phyloP scores from a whole-genome alignment of 2,888 invertebrate genomes.

The Siphlonurus alternatus region DNA sequence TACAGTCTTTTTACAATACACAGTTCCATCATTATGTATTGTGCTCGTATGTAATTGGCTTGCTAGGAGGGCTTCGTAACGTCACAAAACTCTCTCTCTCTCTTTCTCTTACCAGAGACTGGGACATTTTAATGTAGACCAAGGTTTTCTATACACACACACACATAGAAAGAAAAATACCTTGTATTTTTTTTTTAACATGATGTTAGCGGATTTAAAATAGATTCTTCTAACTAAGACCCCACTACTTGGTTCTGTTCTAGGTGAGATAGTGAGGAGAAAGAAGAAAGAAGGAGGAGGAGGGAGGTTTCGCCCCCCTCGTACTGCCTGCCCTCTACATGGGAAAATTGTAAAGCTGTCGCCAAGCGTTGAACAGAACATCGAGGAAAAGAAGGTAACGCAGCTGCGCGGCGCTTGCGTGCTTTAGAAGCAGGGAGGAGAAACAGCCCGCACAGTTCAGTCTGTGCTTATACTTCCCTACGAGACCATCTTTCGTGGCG shows the following conservation, averaged over 20 bases:
- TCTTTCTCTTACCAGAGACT: neutral
- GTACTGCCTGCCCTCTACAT: neutral
- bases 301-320: neutral
- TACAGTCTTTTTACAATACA: neutral
- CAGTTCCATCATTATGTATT: neutral
- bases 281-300: neutral
- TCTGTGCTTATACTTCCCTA: neutral
- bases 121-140: neutral
- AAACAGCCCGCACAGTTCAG: neutral
- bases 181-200: neutral
- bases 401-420: neutral
- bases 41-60: neutral
- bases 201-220: slow-evolving; percentile 3
- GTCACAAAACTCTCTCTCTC: neutral
- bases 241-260: neutral
- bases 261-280: neutral
- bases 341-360: neutral
- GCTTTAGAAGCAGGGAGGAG: neutral
- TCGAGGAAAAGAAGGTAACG: neutral
- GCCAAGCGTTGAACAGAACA: neutral
- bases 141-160: neutral
- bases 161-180: neutral
- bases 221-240: neutral
- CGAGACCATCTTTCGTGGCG: neutral
- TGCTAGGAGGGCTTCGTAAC: neutral